Evolutionary conservation across 2,113 vertebrate genomes (phyloP).

Genomic region (Oryzias curvinotus): DNA sequence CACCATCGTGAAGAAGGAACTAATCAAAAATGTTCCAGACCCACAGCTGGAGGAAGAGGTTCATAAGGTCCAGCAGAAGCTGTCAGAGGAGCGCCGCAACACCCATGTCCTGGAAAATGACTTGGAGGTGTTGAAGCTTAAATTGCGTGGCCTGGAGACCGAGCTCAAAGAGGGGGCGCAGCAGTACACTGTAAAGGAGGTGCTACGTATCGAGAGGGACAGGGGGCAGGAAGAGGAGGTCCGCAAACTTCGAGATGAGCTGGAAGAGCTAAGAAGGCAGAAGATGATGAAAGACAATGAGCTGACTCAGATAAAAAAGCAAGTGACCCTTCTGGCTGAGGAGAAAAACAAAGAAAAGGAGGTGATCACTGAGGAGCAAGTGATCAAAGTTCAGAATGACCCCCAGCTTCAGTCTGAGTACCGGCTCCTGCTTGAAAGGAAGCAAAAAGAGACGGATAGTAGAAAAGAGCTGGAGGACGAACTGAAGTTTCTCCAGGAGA

Average conservation of each 20-base stretch:
- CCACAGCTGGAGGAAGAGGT: constrained; percentile 88
- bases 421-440: constrained; percentile 80
- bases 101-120: constrained; percentile 87
- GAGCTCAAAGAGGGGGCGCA: constrained; percentile 87
- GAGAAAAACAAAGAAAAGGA: constrained; percentile 88
- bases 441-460: constrained; percentile 76
- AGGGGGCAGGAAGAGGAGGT: constrained; percentile 88
- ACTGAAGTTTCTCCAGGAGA: constrained; percentile 87
- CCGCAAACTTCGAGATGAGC: constrained; percentile 85
- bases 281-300: constrained; percentile 86
- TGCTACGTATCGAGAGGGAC: constrained; percentile 91
- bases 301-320: constrained; percentile 82
- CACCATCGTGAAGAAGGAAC: constrained; percentile 86
- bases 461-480: constrained; percentile 89
- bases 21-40: constrained; percentile 91
- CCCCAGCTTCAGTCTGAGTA: constrained; percentile 90
- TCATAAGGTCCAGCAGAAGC: constrained; percentile 84
- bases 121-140: constrained; percentile 81
- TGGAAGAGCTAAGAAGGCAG: constrained; percentile 87
- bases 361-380: constrained; percentile 88
- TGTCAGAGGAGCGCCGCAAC: constrained; percentile 86
- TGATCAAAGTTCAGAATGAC: constrained; percentile 92
- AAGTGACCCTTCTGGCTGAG: constrained; percentile 80
- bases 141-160: constrained; percentile 81
- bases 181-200: constrained; percentile 94